phyloP scores from a whole-genome alignment of 2,113 vertebrate genomes.

The Podarcis cretensis region DNA sequence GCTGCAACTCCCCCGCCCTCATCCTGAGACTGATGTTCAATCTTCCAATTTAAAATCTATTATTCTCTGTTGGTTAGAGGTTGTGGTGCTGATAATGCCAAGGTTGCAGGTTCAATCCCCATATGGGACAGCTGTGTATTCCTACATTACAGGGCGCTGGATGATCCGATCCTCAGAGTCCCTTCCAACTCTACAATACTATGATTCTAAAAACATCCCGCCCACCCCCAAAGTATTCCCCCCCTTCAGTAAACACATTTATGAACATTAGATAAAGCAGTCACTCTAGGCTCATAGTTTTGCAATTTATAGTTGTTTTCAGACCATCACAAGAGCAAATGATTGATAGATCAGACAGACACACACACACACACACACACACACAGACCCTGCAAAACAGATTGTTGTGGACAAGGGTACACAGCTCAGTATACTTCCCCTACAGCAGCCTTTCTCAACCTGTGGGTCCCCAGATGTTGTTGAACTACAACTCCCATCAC shows the following conservation, averaged over 20 bases:
- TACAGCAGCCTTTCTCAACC: background rate
- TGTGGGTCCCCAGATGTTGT: too few relatives aligned
- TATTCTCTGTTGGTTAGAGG: background rate
- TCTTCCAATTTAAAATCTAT: rapidly evolving
- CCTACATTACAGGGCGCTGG: too few relatives aligned
- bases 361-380: background rate
- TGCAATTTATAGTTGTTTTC: background rate
- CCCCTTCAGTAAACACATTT: constrained; percentile 1
- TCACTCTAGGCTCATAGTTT: background rate
- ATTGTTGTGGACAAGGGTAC: background rate
- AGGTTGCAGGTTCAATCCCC: too few relatives aligned
- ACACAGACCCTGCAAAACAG: background rate
- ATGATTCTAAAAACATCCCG: too few relatives aligned
- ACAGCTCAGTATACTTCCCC: background rate
- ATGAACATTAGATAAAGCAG: background rate
- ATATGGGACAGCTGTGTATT: too few relatives aligned
- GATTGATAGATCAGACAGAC: too few relatives aligned
- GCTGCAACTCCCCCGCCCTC: background rate
- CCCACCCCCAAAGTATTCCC: background rate
- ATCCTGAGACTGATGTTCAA: background rate
- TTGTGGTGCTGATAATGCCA: too few relatives aligned
- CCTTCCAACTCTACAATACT: too few relatives aligned
- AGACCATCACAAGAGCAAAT: background rate
- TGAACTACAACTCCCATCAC: too few relatives aligned
- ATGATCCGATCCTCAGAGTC: too few relatives aligned